Evolutionary conservation across 2,113 vertebrate genomes (phyloP).

Genomic region (Megaleporinus macrocephalus): DNA sequence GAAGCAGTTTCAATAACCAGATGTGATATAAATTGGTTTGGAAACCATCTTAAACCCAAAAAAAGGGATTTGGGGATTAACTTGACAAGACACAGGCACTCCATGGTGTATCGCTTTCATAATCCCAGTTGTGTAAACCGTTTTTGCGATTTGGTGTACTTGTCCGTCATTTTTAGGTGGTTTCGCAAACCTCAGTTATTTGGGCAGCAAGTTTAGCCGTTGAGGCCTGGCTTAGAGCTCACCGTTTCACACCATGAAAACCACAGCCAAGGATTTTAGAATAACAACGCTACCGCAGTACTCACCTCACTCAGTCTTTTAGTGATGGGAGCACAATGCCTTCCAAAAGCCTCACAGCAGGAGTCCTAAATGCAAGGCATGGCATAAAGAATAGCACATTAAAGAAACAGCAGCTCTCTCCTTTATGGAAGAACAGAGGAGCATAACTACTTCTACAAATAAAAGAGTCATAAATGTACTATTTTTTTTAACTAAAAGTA

Average conservation of each 20-base stretch:
- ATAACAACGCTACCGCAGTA: neutral
- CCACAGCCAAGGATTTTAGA: neutral
- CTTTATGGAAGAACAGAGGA: too few species aligned
- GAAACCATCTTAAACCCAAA: neutral
- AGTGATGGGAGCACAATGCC: neutral
- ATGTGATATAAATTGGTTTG: neutral
- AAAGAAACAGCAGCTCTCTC: too few species aligned
- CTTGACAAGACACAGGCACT: neutral
- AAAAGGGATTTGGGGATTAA: neutral
- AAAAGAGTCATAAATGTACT: too few species aligned
- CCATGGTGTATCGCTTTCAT: neutral
- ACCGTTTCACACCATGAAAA: neutral
- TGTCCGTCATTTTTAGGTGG: neutral
- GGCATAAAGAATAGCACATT: too few species aligned
- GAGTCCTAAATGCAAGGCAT: too few species aligned
- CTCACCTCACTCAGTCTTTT: neutral
- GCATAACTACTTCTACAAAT: too few species aligned
- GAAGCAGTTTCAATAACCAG: slow-evolving; percentile 37
- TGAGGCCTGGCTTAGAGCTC: neutral
- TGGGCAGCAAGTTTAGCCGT: neutral
- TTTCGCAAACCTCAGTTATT: neutral
- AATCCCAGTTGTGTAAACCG: neutral
- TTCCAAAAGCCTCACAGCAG: neutral
- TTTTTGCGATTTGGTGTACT: neutral
- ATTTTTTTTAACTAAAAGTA: too few species aligned